Base-by-base conservation (phyloP, 1,140 invertebrate species). In the Anoplophora glabripennis region DNA sequence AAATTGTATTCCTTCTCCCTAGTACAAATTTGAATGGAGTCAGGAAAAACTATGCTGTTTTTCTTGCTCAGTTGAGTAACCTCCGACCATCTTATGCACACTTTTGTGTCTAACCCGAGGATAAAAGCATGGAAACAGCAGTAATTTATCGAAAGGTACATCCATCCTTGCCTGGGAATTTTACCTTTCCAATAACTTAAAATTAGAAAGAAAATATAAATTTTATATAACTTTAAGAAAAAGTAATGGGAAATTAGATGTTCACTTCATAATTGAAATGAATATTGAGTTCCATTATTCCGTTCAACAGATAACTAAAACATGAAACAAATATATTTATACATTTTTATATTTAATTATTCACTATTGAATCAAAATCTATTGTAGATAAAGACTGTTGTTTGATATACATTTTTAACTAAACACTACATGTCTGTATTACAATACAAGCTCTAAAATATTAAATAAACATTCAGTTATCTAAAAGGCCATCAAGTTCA, bases 51-150 rank as follows among this genome's bases (percentile, higher is more conserved):
- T 57, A 93, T 68, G 62, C 87, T 87, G 74, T 88, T 90, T 10
- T 83, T 90, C 76, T 87, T 89, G 33, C 84, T 84, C 8, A 94
- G 76, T 66, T 84, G 84, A 0, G 82, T 85, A 15, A 92, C 86
- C 66, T 92, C 89, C 53, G 88, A 86, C 91, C 91, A 90, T 72
- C 93, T 64, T 42, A 98, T 84, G 57, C 90, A 86, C 15, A 98
- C 79, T 72, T 92, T 92, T 7, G 89, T 92, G 75, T 97, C 92
- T 58, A 86, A 88, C 12, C 94, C 93, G 73, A 98, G 84, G 70
- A 98, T 88, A 70, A 93, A 96, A 4, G 94, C 92, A 77, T 98
- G 93, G 78, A 99, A 99, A 73, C 93, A 97, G 69, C 97, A 81
- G 75, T 97, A 93, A 73, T 96, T 94, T 42, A 99, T 86, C 46